These are phyloP conservation scores for Saccostrea cuccullata DNA, from an alignment of 1,140 invertebrate genomes.

Conservation along the genomic window DNA sequence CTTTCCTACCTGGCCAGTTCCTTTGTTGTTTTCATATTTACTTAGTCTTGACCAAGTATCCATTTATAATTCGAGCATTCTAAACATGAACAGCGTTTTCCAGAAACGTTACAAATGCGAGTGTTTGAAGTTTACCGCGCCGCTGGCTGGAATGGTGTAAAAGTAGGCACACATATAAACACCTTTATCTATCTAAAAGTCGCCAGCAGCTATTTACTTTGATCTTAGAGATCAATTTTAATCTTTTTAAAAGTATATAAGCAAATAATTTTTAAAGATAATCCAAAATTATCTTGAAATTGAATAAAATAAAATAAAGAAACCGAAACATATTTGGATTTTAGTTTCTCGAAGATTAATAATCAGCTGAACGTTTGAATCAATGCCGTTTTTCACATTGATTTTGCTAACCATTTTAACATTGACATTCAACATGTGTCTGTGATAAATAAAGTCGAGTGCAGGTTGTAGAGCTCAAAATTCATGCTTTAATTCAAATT, in stretches of 20 bases:
- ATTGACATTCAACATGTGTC: background rate
- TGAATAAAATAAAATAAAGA: background rate
- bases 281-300: background rate
- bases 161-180: background rate
- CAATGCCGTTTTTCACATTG: background rate
- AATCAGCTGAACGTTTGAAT: background rate
- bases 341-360: background rate
- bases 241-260: too few relatives aligned
- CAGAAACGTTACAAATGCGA: background rate
- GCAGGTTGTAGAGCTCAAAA: background rate
- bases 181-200: too few relatives aligned
- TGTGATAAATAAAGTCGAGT: background rate
- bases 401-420: background rate
- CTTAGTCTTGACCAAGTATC: background rate
- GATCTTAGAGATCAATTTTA: too few relatives aligned
- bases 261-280: too few relatives aligned
- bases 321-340: background rate
- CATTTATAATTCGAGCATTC: too few relatives aligned
- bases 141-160: background rate
- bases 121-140: background rate
- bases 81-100: background rate
- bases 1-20: conserved; percentile 66
- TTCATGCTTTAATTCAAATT: background rate
- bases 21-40: conserved; percentile 69
- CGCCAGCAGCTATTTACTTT: too few relatives aligned